Evolutionary conservation across 2,113 vertebrate genomes (phyloP), one percentile per base, ranked within the genome.

Genomic region (Thamnaconus septentrionalis): DNA sequence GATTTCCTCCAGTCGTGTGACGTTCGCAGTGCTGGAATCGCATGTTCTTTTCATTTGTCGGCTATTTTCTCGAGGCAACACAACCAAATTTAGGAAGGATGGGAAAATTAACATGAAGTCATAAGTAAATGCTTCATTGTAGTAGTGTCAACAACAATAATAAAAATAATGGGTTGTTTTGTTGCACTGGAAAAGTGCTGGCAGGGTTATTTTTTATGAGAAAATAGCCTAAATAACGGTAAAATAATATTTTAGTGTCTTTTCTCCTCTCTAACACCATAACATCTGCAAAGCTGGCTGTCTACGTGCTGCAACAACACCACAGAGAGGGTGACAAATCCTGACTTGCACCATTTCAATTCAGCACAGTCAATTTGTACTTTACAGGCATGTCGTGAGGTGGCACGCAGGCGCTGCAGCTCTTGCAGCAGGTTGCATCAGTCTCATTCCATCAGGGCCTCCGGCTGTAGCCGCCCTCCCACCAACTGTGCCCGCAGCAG

Each of bases 351-450:
- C 8, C 42, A 31, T 49, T 59, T 58, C 60, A 51, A 48, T 72
- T 66, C 10, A 5, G 61, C 65, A 57, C 59, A 40, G 43, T 58
- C 39, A 6, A 53, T 54, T 42, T 10, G 8, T n/a, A 57, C 67
- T 31, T 66, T 61, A 39, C 45, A 12, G 10, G 44, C 31, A 43
- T 12, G 5, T 45, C 43, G 48, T 41, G 11, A 52, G 55, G 61
- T 41, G 66, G 71, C 61, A 59, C 6, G 18, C 6, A 7, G 8
- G 51, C 41, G 61, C 56, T 90, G 67, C 18, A 31, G 18, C 18
- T 31, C 18, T 31, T 31, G 18, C 88, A 82, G 77, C 59, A 70
- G 69, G 82, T 88, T 90, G 84, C 89, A 83, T 91, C 87, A 91
- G 84, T 69, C 70, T 57, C 0, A 4, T 5, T 2, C 18, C 18